phyloP scores from a whole-genome alignment of 2,888 invertebrate genomes.

The Caenorhabditis sp. region DNA sequence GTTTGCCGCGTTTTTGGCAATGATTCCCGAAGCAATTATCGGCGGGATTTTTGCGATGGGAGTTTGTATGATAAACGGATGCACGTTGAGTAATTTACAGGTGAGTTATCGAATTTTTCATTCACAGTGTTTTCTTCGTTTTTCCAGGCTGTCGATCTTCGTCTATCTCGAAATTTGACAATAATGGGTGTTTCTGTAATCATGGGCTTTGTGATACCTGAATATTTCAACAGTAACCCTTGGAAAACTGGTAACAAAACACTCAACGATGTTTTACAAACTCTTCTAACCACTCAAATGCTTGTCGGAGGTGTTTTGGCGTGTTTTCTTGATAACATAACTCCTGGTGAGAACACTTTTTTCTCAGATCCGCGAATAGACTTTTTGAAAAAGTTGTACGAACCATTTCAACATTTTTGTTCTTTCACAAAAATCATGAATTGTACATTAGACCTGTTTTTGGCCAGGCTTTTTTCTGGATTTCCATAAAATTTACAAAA shows the following conservation, averaged over 20 bases:
- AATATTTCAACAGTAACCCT: conserved; percentile 48
- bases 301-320: conserved; percentile 72
- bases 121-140: no score
- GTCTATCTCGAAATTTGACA: conserved; percentile 50
- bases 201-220: conserved; percentile 50
- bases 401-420: no score
- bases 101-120: background rate
- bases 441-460: conserved; percentile 34
- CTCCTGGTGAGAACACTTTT: conserved; percentile 49
- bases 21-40: conserved; percentile 45
- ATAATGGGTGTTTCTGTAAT: conserved; percentile 59
- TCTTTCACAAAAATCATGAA: no score
- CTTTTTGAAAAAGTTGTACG: no score
- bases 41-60: conserved; percentile 62
- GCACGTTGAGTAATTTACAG: conserved; percentile 55
- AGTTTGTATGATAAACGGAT: conserved; percentile 62
- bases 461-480: no score
- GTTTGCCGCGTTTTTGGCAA: conserved; percentile 50
- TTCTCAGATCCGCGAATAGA: no score
- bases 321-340: conserved; percentile 71
- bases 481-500: background rate
- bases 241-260: conserved; percentile 34
- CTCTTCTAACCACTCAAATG: conserved; percentile 63
- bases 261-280: conserved; percentile 57
- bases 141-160: conserved; percentile 43